Percentiles rank a stretch among this genome's conserved stretches.
Conservation (phyloP, 2,797 vertebrate species). For the Lacerta bilineata region DNA sequence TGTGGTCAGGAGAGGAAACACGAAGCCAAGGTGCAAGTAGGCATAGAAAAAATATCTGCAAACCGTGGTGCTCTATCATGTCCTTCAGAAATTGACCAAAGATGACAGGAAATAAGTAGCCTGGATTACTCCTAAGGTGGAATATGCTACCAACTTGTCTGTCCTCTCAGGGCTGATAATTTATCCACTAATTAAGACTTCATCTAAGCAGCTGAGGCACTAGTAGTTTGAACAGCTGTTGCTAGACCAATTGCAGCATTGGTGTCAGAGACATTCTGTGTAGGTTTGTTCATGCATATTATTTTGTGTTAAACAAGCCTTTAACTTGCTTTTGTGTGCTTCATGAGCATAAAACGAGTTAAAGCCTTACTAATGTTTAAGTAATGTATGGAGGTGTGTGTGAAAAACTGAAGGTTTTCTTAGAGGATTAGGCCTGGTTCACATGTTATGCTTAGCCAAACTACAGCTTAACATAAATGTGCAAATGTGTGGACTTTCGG, state of each 20-base stretch:
- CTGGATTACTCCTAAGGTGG: not conserved
- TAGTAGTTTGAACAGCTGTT: not conserved
- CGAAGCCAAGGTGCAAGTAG: not conserved
- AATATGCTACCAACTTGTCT: fast-evolving
- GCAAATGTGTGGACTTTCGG: no score
- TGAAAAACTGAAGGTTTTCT: no score
- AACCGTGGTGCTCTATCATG: no score
- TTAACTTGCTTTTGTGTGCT: conserved; percentile 2
- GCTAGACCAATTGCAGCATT: not conserved
- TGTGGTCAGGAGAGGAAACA: not conserved
- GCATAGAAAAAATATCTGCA: not conserved
- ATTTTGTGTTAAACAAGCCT: not conserved
- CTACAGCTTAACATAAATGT: no score
- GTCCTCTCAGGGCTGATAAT: conserved; percentile 10
- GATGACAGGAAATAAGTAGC: not conserved
- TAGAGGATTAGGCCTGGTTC: no score
- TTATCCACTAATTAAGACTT: not conserved
- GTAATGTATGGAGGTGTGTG: not conserved
- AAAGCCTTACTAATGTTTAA: not conserved
- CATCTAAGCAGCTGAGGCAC: not conserved
- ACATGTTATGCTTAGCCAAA: no score
- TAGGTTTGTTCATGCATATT: not conserved
- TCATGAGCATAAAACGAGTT: not conserved
- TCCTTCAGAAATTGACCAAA: not conserved
- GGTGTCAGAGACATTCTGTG: not conserved